Conservation (phyloP, 2,888 invertebrate species). For the Camponotus fellah region DNA sequence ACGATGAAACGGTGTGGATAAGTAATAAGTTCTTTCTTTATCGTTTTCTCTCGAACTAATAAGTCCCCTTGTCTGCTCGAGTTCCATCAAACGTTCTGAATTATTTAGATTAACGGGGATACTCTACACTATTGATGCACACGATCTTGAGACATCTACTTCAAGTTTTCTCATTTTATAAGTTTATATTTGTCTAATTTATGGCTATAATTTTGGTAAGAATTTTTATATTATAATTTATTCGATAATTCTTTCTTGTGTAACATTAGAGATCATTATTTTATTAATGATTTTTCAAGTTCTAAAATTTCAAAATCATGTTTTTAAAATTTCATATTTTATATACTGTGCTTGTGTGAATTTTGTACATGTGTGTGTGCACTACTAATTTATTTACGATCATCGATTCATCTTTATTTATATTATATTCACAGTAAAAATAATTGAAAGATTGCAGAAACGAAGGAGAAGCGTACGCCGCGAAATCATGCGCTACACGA, state of each 20-base stretch:
- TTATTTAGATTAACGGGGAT: slow-evolving; percentile 79
- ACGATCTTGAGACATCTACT: slow-evolving; percentile 2
- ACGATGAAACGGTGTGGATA: slow-evolving; percentile 74
- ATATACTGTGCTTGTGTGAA: not conserved
- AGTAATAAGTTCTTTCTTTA: slow-evolving; percentile 85
- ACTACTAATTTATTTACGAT: slow-evolving; percentile 4
- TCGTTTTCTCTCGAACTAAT: slow-evolving; percentile 82
- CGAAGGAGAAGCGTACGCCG: slow-evolving; percentile 23
- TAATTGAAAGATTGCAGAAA: not conserved
- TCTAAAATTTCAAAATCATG: not conserved
- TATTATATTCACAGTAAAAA: not conserved
- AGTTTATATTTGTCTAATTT: not conserved
- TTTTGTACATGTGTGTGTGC: not conserved
- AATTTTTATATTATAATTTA: not conserved
- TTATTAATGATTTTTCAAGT: not conserved
- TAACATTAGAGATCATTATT: not conserved
- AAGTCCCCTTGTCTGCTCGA: slow-evolving; percentile 76
- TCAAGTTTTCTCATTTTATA: not conserved
- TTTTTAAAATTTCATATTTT: not conserved
- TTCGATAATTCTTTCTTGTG: not conserved
- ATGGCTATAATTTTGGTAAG: not conserved
- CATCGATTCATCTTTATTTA: not conserved
- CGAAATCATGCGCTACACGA: slow-evolving; percentile 67
- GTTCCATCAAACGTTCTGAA: slow-evolving; percentile 82
- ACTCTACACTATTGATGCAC: slow-evolving; percentile 32